Percentiles rank a stretch among this genome's conserved stretches.
These are phyloP conservation scores for Tokudaia tokunoshimensis DNA, from an alignment of 2,797 vertebrate genomes.

Conservation along the genomic window DNA sequence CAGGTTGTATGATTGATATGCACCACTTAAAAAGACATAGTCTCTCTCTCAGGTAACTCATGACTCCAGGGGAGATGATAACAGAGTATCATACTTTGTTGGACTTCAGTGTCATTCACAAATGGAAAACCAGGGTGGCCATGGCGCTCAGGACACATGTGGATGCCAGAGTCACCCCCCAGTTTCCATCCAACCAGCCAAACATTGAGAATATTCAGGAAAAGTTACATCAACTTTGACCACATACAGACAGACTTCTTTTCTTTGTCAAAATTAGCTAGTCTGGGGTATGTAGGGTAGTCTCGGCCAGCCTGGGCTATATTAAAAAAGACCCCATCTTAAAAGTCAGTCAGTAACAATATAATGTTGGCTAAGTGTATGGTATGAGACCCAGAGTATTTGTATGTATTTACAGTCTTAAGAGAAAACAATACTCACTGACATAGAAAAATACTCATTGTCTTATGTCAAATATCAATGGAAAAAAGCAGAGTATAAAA, in stretches of 20 bases:
- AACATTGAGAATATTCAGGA: not conserved
- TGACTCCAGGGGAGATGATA: not conserved
- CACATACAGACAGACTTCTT: not conserved
- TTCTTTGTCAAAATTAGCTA: not conserved
- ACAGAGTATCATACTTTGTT: not conserved
- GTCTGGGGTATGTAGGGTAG: not conserved
- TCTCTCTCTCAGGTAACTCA: not conserved
- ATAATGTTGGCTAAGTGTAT: slow-evolving; percentile 14
- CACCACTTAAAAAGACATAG: not conserved
- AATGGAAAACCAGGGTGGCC: not conserved
- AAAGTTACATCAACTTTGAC: not conserved
- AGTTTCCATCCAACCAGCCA: not conserved
- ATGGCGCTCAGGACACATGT: not conserved
- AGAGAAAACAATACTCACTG: not conserved
- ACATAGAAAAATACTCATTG: not conserved
- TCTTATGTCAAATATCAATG: not conserved
- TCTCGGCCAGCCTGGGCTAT: not conserved
- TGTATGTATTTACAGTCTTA: not conserved
- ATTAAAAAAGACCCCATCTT: not conserved
- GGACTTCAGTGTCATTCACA: not conserved
- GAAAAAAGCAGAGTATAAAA: slow-evolving; percentile 15
- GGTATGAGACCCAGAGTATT: not conserved
- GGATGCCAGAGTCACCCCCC: not conserved
- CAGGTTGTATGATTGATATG: not conserved
- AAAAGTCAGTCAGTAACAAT: not conserved